Base-by-base conservation (phyloP, 2,888 invertebrate genomes). In the Torymus texanus region DNA sequence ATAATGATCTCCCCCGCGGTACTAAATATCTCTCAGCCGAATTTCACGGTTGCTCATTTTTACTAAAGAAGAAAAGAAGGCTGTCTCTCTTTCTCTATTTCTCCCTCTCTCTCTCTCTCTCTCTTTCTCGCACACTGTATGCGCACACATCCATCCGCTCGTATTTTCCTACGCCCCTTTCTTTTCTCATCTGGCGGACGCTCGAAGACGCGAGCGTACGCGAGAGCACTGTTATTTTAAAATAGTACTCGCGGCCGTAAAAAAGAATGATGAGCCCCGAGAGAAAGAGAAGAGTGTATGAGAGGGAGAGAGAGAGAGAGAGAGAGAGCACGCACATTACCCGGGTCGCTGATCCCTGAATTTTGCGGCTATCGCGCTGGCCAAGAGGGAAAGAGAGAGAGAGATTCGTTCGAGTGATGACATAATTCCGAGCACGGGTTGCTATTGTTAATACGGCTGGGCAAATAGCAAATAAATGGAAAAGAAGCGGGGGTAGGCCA, bases 241-340 rank as follows among this genome's bases (percentile, higher is more conserved):
- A 88, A 88, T 88, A 88, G 88, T 86, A 85, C 85, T 79, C 84
- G 63, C 83, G 84, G 85, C 86, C 86, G 87, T 88, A 86, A 87
- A 87, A 87, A 87, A 87, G 87, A 87, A 86, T 86, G 85, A 87
- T 87, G 87, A 85, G 85, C 84, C 79, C 29, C 29, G 72, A 41
- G 41, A 41, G 41, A 41, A 41, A 41, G 41, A 41, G 41, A 74
- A 66, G 56, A 24, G 56, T 58, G n/a, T 50, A 72, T 76, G 75
- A 75, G 82, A 81, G 82, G 82, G 82, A 80, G 75, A 83, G 82
- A 82, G 70, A 68, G 67, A 75, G 29, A 59, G 65, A 74, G 62
- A 68, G 67, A 75, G 29, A 59, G 65, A 74, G 62, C 56, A 50
- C 63, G 16, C 55, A 68, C 67, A 68, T 81, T 79, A 61, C 51